phyloP scores from a whole-genome alignment of 2,888 invertebrate genomes.

The Drosophila meridiana region DNA sequence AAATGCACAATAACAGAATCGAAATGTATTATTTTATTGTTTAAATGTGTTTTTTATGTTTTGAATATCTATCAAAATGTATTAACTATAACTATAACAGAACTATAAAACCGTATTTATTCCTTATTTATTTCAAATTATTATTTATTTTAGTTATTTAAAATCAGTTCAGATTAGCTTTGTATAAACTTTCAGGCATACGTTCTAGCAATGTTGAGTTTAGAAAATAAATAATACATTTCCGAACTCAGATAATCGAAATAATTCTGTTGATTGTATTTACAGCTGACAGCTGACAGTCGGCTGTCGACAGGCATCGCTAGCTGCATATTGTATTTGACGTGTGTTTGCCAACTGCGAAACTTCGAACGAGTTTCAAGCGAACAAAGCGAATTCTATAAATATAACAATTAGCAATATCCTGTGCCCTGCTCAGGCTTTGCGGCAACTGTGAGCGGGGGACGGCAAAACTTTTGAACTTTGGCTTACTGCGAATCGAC shows the following conservation, averaged over 20 bases:
- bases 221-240: not conserved
- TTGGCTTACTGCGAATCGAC: conserved; percentile 55
- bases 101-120: not conserved
- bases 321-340: not conserved
- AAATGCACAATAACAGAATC: too few relatives aligned
- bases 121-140: not conserved
- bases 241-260: not conserved
- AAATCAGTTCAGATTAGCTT: not conserved
- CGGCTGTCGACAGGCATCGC: not conserved
- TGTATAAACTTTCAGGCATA: not conserved
- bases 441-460: not conserved
- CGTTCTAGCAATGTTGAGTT: not conserved
- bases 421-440: not conserved
- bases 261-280: not conserved
- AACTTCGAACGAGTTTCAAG: not conserved
- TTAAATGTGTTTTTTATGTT: too few relatives aligned
- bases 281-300: conserved; percentile 4
- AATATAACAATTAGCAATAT: conserved; percentile 12
- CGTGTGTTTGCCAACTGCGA: not conserved
- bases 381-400: not conserved
- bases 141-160: too few relatives aligned
- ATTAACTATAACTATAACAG: not conserved
- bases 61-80: too few relatives aligned
- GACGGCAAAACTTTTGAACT: conserved; percentile 36
- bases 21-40: too few relatives aligned